phyloP scores from a whole-genome alignment of 2,113 vertebrate species.

The Saccopteryx leptura region DNA sequence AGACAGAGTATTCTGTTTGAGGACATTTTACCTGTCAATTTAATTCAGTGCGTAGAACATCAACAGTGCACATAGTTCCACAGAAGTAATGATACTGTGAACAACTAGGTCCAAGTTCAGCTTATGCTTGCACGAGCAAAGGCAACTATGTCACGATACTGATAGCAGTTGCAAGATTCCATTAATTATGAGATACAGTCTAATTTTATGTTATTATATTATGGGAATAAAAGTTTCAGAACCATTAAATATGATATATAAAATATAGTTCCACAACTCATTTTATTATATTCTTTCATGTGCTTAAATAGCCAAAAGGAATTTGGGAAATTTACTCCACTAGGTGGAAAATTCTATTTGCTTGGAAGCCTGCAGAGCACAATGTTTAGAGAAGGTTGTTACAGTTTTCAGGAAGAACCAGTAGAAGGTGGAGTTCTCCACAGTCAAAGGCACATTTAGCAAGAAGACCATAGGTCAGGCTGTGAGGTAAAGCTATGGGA shows the following conservation, averaged over 20 bases:
- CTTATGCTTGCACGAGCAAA: not conserved
- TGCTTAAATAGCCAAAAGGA: not conserved
- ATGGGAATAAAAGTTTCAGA: not conserved
- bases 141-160: not conserved
- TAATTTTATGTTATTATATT: not conserved
- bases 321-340: constrained; percentile 25
- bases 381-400: not conserved
- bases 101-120: not conserved
- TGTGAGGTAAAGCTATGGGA: not conserved
- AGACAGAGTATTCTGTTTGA: not conserved
- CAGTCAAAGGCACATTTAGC: not conserved
- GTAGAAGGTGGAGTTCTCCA: not conserved
- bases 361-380: not conserved
- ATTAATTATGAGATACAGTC: not conserved
- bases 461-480: not conserved
- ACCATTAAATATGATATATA: not conserved
- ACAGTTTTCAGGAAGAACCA: not conserved
- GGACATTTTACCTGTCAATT: not conserved
- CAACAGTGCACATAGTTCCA: not conserved
- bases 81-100: not conserved
- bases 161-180: not conserved
- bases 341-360: not conserved
- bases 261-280: not conserved
- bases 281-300: not conserved
- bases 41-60: not conserved